Evolutionary conservation across 2,797 vertebrate species (phyloP), one percentile per base, ranked within the genome.

Genomic region (Alectoris magna): DNA sequence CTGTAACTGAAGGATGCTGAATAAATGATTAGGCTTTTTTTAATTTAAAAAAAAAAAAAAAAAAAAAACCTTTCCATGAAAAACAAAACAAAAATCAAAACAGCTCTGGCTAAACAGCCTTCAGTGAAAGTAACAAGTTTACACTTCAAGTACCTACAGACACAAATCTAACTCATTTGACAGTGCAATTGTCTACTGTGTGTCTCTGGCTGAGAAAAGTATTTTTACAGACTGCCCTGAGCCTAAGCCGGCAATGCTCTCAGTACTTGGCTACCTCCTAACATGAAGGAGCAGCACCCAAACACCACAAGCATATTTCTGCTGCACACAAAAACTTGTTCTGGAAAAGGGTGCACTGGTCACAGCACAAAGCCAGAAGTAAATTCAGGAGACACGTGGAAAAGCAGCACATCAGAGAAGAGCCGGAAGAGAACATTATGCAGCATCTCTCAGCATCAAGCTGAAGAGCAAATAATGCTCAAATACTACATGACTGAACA

Each of bases 281-380:
- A 46, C 2, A 21, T 1, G 26, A 69, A 63, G 16, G 8, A 76
- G 56, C 7, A 66, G 22, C 9, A 55, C 2, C 26, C 36, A 1
- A 60, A 58, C 14, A 66, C 13, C 0, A 1, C 23, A 31, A 64
- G 79, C 4, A 13, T 21, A 11, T 53, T 67, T 41, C 39, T 66
- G 15, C 31, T 64, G 60, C 62, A 64, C 9, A 18, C 14, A 21
- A 84, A 44, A 14, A 29, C 29, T 26, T 36, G 3, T 36, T 76
- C 39, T 0, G 63, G n/a, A 10, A 87, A 75, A 58, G 4, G 34
- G 16, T 26, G 55, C 0, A 0, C 5, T 59, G n/a, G 43, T 17
- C 55, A 39, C 2, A 34, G 43, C 1, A 1, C 26, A 53, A 34
- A 2, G 6, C 26, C 51, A 29, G 51, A 5, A 46, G 11, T 6